These are phyloP conservation scores for Oreocharis arfaki DNA, from an alignment of 2,113 vertebrate species.

Conservation along the genomic window DNA sequence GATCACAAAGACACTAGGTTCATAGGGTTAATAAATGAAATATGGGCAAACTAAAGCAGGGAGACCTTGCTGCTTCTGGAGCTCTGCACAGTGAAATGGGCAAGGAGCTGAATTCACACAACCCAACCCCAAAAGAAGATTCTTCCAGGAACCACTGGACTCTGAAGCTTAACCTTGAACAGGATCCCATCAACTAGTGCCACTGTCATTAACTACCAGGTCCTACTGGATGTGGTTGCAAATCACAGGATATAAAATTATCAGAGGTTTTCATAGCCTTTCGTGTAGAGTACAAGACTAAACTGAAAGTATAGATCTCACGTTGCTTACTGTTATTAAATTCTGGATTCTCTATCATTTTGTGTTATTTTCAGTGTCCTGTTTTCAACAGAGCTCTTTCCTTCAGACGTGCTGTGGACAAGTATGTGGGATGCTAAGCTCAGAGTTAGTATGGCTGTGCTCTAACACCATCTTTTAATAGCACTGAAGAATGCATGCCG, in stretches of 20 bases:
- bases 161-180: background rate
- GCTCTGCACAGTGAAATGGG: background rate
- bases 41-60: background rate
- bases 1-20: background rate
- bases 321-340: background rate
- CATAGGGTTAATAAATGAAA: background rate
- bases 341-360: background rate
- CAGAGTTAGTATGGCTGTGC: background rate
- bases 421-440: background rate
- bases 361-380: background rate
- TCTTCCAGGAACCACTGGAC: background rate
- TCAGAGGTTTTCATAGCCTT: background rate
- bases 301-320: background rate
- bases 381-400: background rate
- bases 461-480: background rate
- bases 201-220: background rate
- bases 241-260: background rate
- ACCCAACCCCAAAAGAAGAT: background rate
- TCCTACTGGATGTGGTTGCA: background rate
- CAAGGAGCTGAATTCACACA: background rate
- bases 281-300: background rate
- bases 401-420: background rate
- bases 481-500: background rate
- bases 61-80: background rate
- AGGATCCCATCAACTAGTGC: background rate